phyloP scores from a whole-genome alignment of 2,113 vertebrate species.

The Podilymbus podiceps region DNA sequence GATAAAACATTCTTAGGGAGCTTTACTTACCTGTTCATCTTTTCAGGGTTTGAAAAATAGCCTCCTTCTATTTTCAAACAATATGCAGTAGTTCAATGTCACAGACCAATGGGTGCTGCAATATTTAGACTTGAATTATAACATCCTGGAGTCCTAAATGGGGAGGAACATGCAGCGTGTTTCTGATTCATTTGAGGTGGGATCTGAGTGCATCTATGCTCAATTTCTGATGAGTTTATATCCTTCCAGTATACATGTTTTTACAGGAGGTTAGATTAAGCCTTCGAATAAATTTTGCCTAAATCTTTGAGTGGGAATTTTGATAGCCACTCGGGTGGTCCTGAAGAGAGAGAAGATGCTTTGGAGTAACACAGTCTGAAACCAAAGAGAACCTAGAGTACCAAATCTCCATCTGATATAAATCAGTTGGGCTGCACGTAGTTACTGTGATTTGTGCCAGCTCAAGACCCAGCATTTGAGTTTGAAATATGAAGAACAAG shows the following conservation, averaged over 20 bases:
- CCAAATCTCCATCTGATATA: neutral
- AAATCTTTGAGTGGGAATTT: neutral
- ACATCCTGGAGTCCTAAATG: neutral
- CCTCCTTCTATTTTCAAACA: constrained; percentile 45
- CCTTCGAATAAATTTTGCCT: neutral
- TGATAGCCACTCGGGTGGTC: neutral
- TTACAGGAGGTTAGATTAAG: neutral
- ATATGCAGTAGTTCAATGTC: constrained; percentile 47
- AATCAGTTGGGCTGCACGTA: accelerated
- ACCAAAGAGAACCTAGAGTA: neutral
- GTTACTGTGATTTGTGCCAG: neutral
- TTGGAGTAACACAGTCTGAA: neutral
- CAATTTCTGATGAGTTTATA: neutral
- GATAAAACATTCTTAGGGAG: constrained; percentile 30
- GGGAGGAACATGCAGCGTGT: neutral
- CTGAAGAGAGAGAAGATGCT: neutral
- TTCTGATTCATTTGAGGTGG: neutral
- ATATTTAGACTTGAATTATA: constrained; percentile 33
- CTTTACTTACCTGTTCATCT: constrained; percentile 28
- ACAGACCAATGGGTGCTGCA: constrained; percentile 36
- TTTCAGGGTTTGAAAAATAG: constrained; percentile 38
- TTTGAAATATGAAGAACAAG: neutral
- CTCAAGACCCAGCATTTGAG: neutral
- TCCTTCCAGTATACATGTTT: neutral
- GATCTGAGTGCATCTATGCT: neutral